Evolutionary conservation across 2,888 invertebrate genomes (phyloP), one percentile per base, ranked within the genome.

Genomic region (Patella ulyssiponensis): DNA sequence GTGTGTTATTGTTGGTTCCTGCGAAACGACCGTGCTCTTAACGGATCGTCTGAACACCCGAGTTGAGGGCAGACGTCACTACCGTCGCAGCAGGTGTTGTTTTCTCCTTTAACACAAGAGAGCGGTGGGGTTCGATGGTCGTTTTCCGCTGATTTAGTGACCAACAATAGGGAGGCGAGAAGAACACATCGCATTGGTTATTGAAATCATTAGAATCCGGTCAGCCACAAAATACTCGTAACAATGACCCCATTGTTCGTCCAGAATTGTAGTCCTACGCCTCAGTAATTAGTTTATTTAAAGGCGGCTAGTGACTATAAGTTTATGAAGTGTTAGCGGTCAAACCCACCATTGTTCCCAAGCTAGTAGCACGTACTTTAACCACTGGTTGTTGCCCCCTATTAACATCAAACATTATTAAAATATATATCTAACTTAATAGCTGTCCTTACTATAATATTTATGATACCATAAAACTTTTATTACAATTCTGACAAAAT

Each of bases 91-190:
- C 64, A 64, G 64, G 64, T 64, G 64, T 23, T 20, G 20, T 64
- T 64, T 64, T 64, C 64, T 64, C 20, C 64, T 64, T 64, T 3
- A 20, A 64, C 11, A 3, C 23, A 23, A 64, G 23, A 64, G 20
- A 64, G 64, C 64, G 20, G 20, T 9, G 20, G 20, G 64, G 64
- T 64, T 64, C 23, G 64, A 64, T 64, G 64, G 20, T 64, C 64
- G 64, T 23, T 64, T 64, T 64, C 64, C 64, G 64, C 64, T 64
- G 20, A 64, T 64, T 64, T 23, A 64, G 23, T 64, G 64, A 64
- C 64, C 64, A 14, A 64, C 64, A 64, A 64, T 64, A n/a, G 64
- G 9, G 23, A 64, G 20, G 64, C 64, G 64, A 64, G 20, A 15
- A 64, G 23, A 20, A 64, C 64, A 64, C 20, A 12, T 64, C 23